Evolutionary conservation across 2,888 invertebrate species (phyloP).

Genomic region (Lepidochrysops patricia): DNA sequence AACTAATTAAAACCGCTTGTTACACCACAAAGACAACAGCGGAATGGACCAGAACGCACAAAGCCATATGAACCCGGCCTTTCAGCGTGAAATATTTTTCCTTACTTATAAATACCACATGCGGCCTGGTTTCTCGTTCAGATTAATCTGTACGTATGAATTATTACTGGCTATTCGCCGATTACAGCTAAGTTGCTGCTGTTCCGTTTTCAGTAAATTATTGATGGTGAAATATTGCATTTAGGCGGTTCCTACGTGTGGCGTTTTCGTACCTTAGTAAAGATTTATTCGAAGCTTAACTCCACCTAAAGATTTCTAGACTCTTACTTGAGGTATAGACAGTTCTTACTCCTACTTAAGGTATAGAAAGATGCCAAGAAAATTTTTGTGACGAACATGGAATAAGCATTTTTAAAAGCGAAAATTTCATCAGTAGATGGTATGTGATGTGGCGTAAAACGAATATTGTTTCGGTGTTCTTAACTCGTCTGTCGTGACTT

Average conservation of each 20-base stretch:
- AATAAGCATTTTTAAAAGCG: too few species aligned
- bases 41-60: constrained; percentile 1
- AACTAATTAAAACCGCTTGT: constrained; percentile 6
- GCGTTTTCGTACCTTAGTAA: too few species aligned
- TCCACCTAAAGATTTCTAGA: too few species aligned
- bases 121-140: constrained; percentile 2
- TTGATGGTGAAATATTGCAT: not conserved
- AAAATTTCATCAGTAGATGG: too few species aligned
- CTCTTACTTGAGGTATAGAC: too few species aligned
- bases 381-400: too few species aligned
- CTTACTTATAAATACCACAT: not conserved
- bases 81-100: not conserved
- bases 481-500: not conserved
- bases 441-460: too few species aligned
- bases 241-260: too few species aligned
- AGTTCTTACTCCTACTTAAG: too few species aligned
- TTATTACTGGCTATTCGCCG: not conserved
- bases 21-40: constrained; percentile 5
- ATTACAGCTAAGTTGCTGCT: not conserved
- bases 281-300: too few species aligned
- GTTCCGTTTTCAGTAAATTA: not conserved
- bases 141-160: constrained; percentile 2
- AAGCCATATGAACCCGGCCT: not conserved
- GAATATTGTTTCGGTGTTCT: too few species aligned
- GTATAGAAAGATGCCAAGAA: too few species aligned